Evolutionary conservation across 1,140 invertebrate species (phyloP).

Genomic region (Cydia strobilella): DNA sequence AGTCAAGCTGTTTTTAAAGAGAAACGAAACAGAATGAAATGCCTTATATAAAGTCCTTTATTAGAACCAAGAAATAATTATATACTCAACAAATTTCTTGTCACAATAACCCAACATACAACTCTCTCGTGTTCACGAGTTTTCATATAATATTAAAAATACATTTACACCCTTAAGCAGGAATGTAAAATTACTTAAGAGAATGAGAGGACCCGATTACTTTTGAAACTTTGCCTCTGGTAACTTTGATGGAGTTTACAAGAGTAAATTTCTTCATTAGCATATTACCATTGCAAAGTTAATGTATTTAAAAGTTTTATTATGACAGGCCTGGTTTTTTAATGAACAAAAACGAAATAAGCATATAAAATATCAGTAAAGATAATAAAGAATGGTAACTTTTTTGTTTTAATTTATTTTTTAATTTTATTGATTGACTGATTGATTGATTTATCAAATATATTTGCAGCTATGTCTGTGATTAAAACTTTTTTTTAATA

Average conservation of each 20-base stretch:
- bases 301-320: not conserved
- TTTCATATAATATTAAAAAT: not conserved
- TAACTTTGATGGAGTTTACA: conserved; percentile 24
- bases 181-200: conserved; percentile 29
- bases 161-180: conserved; percentile 2
- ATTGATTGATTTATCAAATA: too few relatives aligned
- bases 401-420: too few relatives aligned
- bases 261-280: conserved; percentile 14
- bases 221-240: conserved; percentile 8
- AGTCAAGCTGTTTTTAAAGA: too few relatives aligned
- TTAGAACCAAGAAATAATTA: not conserved
- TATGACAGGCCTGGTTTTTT: not conserved
- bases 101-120: not conserved
- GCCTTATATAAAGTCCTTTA: too few relatives aligned
- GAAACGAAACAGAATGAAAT: too few relatives aligned
- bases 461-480: too few relatives aligned
- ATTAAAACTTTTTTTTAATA: too few relatives aligned
- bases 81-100: not conserved
- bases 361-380: too few relatives aligned
- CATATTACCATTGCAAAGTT: conserved; percentile 4
- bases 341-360: too few relatives aligned
- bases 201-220: conserved; percentile 16
- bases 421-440: too few relatives aligned
- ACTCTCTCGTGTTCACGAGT: not conserved
- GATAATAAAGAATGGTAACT: too few relatives aligned